Base-by-base conservation (phyloP, 2,113 vertebrate genomes). In the Lycaon pictus region DNA sequence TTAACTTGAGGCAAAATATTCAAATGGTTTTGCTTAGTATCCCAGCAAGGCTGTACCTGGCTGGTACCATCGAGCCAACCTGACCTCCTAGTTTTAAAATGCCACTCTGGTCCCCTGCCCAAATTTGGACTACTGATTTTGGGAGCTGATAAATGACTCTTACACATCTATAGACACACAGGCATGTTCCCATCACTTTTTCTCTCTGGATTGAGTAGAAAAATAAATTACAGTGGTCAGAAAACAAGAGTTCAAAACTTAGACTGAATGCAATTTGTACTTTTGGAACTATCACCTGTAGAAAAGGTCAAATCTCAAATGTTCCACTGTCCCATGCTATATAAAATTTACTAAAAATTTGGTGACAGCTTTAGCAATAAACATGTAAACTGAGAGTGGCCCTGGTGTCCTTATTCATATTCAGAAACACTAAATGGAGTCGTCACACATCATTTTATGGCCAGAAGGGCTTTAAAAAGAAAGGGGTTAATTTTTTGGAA, bases 401-500 rank as follows among this genome's bases (percentile, higher is more conserved):
- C 27, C 43, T 82, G 19, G 58, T 48, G 27, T 94, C 83, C 56
- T 89, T 96, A 82, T 88, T 95, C 62, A 92, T 35, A 88, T 63
- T 91, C 91, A 95, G 85, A 88, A 96, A 88, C 53, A 71, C 60
- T 48, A 86, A 79, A 56, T 60, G 43, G 29, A 74, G 69, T 48
- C 62, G 89, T 77, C 72, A 90, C 2, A 74, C 3, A 87, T 17
- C 53, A 71, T 51, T 97, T 83, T 79, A 63, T 92, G 51, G 27
- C 83, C 63, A 96, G 69, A 94, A 85, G 29, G n/a, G 51, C 51
- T 89, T 97, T 83, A 74, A 92, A 96, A 90, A 82, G 58, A 87
- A 91, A 96, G 12, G 17, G 37, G 58, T 84, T 84, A 97, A 93
- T 86, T 97, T 96, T 93, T 83, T 43, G 67, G 95, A 97, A 98